Base-by-base conservation (phyloP, 2,797 vertebrate genomes). In the Enteromius fasciolatus region DNA sequence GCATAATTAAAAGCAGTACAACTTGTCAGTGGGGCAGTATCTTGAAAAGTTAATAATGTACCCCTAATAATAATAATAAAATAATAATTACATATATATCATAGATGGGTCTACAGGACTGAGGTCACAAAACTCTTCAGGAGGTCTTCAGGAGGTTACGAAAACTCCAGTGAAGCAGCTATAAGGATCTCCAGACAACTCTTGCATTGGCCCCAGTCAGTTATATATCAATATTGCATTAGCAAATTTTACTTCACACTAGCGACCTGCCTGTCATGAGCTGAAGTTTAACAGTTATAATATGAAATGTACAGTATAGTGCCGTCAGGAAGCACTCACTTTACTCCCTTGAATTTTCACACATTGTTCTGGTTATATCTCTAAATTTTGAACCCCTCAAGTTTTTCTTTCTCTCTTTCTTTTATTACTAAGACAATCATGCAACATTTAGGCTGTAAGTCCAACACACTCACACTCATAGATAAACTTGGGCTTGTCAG, bases 191-290 rank as follows among this genome's bases (percentile, higher is more conserved):
- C 23, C 46, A 39, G 79, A 31, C 59, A 64, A 14, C 46, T 41
- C 70, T 54, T 54, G 6, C 46, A 66, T 54, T 66, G 59, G n/a
- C 31, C 31, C 31, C 46, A 75, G 69, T 75, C 57, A 75, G 80
- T 75, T 75, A 50, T 44, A 72, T 76, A 63, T 81, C 28, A 66
- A 75, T 81, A 81, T 66, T 81, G 17, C 23, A 75, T 74, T 54
- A 23, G 17, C n/a, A 52, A 33, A 20, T 81, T 75, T 66, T 54
- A 50, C 44, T 52, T 41, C n/a, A 52, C 64, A 8, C 52, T 3
- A 41, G 64, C 4, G 4, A 33, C 25, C 67, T 20, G 28, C 57
- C 41, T 75, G 41, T 66, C 1, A 5, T 74, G 44, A 74, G 80
- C 59, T 66, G 70, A 81, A 66, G 59, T 66, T 74, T 66, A 66